Base-by-base conservation (phyloP, 2,113 vertebrate species). In the Sinocyclocheilus rhinocerous region DNA sequence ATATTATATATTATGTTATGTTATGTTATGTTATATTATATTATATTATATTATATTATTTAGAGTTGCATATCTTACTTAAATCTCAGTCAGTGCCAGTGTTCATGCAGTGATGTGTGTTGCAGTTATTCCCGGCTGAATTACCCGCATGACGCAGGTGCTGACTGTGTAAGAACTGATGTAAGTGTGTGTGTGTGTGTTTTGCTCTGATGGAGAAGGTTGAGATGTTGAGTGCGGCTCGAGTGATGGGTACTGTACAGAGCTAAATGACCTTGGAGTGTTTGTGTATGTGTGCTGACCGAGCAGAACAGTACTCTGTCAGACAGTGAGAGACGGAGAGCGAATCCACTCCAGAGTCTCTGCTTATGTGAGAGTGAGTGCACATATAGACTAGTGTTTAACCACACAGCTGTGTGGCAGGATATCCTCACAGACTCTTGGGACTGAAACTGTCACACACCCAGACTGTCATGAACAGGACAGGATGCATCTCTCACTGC, bases 321-420 rank as follows among this genome's bases (percentile, higher is more conserved):
- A 67, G 20, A 73, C 84, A 57, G 69, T 69, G 45, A 61, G 81
- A 79, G 77, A 50, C 57, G 76, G 45, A 42, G 50, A 79, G 52
- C 33, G 2, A 82, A 85, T 82, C 42, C 81, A 69, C 72, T 24
- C 82, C 83, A 36, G 88, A 81, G 85, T 87, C 86, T 87, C 77
- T 76, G 84, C 86, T 84, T 87, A 91, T 93, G 85, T 91, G 90
- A 87, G 87, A 16, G 61, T 39, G 80, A 78, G 88, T 89, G 69
- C 85, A 87, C 83, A 84, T 26, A 84, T n/a, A 72, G 69, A 85
- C 36, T 73, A 59, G 81, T 86, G 76, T 79, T 83, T 72, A 77
- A 85, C 87, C 77, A 77, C 84, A 86, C 82, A 84, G 83, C 77
- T 77, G 86, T 39, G 57, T 29, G 57, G 73, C 80, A 78, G 65